phyloP scores from a whole-genome alignment of 2,797 vertebrate species.

The Cuniculus paca region DNA sequence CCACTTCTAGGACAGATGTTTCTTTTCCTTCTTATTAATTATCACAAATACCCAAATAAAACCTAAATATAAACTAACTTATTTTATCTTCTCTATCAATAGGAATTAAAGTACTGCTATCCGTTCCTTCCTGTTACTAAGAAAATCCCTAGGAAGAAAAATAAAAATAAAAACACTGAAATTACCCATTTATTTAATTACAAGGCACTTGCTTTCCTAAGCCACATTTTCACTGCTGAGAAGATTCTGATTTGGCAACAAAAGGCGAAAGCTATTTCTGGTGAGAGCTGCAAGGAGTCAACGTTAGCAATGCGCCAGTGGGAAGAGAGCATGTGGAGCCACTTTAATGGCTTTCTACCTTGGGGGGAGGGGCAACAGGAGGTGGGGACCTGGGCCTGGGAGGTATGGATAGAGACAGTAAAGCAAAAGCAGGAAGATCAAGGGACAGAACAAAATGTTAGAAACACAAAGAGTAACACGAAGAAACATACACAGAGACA shows the following conservation, averaged over 20 bases:
- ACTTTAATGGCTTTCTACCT: slow-evolving; percentile 77
- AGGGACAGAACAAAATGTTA: slow-evolving; percentile 62
- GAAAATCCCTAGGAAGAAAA: slow-evolving; percentile 80
- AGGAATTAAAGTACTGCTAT: slow-evolving; percentile 70
- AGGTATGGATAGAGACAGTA: slow-evolving; percentile 30
- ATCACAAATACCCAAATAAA: slow-evolving; percentile 84
- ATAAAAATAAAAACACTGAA: slow-evolving; percentile 82
- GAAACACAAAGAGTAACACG: slow-evolving; percentile 42
- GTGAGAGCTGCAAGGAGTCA: slow-evolving; percentile 78
- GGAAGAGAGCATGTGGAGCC: slow-evolving; percentile 57
- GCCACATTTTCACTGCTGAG: slow-evolving; percentile 82
- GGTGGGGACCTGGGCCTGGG: slow-evolving; percentile 10
- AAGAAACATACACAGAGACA: slow-evolving; percentile 32
- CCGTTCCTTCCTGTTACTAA: slow-evolving; percentile 77
- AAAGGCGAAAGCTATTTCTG: slow-evolving; percentile 85
- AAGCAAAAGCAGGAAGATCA: slow-evolving; percentile 74
- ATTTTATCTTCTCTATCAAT: slow-evolving; percentile 72
- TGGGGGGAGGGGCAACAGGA: slow-evolving; percentile 70
- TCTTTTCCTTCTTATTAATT: slow-evolving; percentile 82
- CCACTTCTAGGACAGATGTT: slow-evolving; percentile 82
- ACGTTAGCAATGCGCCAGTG: not conserved
- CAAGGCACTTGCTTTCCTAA: slow-evolving; percentile 82
- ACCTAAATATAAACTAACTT: slow-evolving; percentile 74
- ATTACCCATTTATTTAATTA: slow-evolving; percentile 86
- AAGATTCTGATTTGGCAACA: slow-evolving; percentile 85